Base-by-base conservation (phyloP, 2,888 invertebrate species). In the Acrocyrtus sp. region DNA sequence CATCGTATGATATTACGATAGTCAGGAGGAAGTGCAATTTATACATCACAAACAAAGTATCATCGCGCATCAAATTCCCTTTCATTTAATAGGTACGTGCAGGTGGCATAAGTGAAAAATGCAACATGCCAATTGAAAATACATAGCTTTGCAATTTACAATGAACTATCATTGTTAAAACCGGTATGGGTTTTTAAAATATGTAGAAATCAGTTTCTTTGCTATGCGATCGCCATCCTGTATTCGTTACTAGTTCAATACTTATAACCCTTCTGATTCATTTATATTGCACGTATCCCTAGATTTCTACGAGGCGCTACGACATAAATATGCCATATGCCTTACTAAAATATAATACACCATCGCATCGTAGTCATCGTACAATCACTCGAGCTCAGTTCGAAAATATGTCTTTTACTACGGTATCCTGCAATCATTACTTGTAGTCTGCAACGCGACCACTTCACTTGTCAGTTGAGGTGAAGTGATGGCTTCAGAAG, bases 21-120 rank as follows among this genome's bases (percentile, higher is more conserved):
- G 26, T 47, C 45, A 47, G 43, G 26, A 43, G n/a, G 17, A 17
- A 47, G 3, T 17, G 10, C 10, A 47, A 21, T 21, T n/a, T n/a
- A n/a, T 17, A 47, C 21, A 47, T 47, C 19, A 2, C 21, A 17
- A n/a, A 12, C 17, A 45, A n/a, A 10, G n/a, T n/a, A 39, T 12
- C 48, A 48, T 21, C 19, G 1, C 22, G 15, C 45, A 21, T 56
- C 29, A 17, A 4, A 50, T 62, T 62, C 51, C 62, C 51, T 62
- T 62, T 62, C 62, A 6, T 29, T 51, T 48, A 34, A 19, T 50
- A 5, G 3, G 27, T 41, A 62, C 41, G 41, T 53, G n/a, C n/a
- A n/a, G n/a, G n/a, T n/a, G n/a, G 29, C 53, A 12, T 53, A 6
- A 27, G 21, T 29, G 53, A 53, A 10, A n/a, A 54, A 17, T 19